Base-by-base conservation (phyloP, 2,797 vertebrate genomes). In the Hypotaenidia okinawae region DNA sequence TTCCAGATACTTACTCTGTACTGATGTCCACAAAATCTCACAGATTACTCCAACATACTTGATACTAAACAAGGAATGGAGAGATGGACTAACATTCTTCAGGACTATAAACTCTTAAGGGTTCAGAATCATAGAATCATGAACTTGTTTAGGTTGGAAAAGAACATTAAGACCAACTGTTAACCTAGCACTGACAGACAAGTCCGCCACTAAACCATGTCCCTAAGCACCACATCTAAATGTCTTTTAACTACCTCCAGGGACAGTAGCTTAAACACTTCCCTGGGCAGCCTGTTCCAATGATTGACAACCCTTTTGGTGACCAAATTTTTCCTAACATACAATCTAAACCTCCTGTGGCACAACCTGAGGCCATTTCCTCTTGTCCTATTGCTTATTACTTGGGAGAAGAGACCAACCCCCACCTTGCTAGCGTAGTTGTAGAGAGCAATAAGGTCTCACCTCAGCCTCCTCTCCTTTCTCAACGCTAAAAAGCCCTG, bases 181-280 rank as follows among this genome's bases (percentile, higher is more conserved):
- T 28, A 54, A 74, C 5, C 7, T n/a, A 62, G 14, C 4, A 62
- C 16, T 54, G 10, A 10, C 24, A 52, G 15, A 52, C 49, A 78
- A 52, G 13, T 75, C 5, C 24, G 43, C 18, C 49, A 49, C 24
- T 61, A 67, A 86, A 66, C 16, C 19, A n/a, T n/a, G 10, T 6
- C 17, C 4, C 2, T 63, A 19, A 33, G 6, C 24, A 5, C 43
- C 43, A 21, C 9, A n/a, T 30, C 22, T 87, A 41, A 16, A 27
- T 0, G 0, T 19, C 3, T 73, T 74, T 67, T 39, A 87, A 79
- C 61, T 43, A 33, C 6, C 3, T 7, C 3, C 35, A 32, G 4
- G 23, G 19, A 45, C 18, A 25, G 7, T 55, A 25, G 51, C 6
- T 39, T 35, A 9, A 30, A 6, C 18, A 32, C 16, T 35, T 81